Evolutionary conservation across 2,888 invertebrate species (phyloP), one percentile per base, ranked within the genome.

Genomic region (Scaeva pyrastri): DNA sequence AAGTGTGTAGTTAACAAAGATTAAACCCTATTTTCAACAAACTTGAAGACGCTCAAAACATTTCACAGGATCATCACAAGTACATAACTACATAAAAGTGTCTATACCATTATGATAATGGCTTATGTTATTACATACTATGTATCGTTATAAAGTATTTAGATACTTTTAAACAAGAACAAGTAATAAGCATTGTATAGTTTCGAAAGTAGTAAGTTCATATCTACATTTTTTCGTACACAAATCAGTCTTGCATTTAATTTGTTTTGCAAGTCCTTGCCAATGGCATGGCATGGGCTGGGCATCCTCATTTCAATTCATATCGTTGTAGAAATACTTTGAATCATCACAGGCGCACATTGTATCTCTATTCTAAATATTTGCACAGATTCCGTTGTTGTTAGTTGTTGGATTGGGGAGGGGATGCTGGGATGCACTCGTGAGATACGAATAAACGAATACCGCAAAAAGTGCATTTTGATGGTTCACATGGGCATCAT

Each of bases 351-450:
- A 56, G 56, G 8, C 48, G 31, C 16, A 55, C 66, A 68, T 81
- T 81, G 76, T 81, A 68, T 80, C 58, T 76, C 60, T 68, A 76
- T 74, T 82, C 86, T 74, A 86, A 86, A 86, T 86, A 86, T 86
- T 86, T 86, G 86, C 77, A 82, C 82, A 86, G 77, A 78, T 74
- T 86, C 76, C 56, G 48, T 56, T 60, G 60, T 80, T 77, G 45
- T 31, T 31, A 8, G 6, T 31, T 8, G 31, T 8, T 8, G 31
- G 31, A 31, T 8, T 31, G 31, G 31, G 31, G 8, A 31, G 31
- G 31, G 31, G 31, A 5, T 31, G n/a, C 50, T 68, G 50, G 60
- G 71, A 55, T 80, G 81, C 64, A 52, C 62, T 71, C 68, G 72
- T 19, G 48, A 68, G 50, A 77, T 77, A 70, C 50, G 48, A 60